Base-by-base conservation (phyloP, 2,888 invertebrate genomes). In the Acutogordius australiensis region DNA sequence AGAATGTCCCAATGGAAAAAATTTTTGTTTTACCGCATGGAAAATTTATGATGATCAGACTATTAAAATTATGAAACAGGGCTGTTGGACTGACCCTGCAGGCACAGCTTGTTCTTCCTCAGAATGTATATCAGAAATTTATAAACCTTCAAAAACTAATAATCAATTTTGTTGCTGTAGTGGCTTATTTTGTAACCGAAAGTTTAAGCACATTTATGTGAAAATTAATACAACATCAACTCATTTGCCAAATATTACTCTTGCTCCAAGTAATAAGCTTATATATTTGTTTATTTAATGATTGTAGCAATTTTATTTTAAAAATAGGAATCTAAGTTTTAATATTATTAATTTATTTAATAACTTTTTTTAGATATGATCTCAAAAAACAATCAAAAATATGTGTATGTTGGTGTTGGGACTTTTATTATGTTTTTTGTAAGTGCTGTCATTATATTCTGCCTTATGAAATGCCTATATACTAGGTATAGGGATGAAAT, bases 21-120 rank as follows among this genome's bases (percentile, higher is more conserved):
- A 78, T n/a, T 77, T 75, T 64, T 83, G 82, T 67, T 82, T 79
- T 67, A 78, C 81, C 0, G 71, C 81, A 1, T 82, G 80, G 80
- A 74, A 76, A 64, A 76, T 78, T 60, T 76, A 74, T 13, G 79
- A 79, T 65, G 76, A 77, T 63, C 78, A 77, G 60, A 71, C 65
- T 44, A 64, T 71, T 60, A 70, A 70, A 63, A 76, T 81, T 57
- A 74, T 81, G 61, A 77, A 78, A 60, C 81, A 83, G 77, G 74
- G 74, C 60, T 75, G 75, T 64, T 75, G 75, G 75, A 72, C 71
- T 62, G 69, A 70, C 57, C 72, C 73, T 13, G 71, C 71, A 27
- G 69, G 69, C 61, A 67, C 68, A 61, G 71, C 71, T 60, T 75
- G 75, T 64, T 69, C 69, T 63, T 64, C 65, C 26, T 61, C 63